These are phyloP conservation scores for Balearica regulorum DNA, from an alignment of 2,797 vertebrate species.

Conservation along the genomic window DNA sequence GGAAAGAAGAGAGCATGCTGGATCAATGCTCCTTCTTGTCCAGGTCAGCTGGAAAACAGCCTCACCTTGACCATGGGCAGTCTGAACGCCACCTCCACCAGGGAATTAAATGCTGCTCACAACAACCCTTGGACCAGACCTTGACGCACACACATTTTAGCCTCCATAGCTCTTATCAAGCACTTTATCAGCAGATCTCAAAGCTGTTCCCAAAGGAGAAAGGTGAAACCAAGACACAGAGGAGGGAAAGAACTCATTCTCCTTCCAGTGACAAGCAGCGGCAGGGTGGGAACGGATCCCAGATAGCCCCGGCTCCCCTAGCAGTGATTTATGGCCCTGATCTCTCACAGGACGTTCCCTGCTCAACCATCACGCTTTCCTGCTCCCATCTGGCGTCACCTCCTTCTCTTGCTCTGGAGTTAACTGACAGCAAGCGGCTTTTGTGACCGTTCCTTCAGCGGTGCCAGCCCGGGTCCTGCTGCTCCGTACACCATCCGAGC, in stretches of 20 bases:
- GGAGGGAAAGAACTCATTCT: background rate
- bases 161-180: background rate
- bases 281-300: background rate
- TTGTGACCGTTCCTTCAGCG: background rate
- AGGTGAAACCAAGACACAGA: background rate
- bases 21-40: background rate
- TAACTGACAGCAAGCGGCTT: background rate
- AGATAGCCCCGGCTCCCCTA: rapidly evolving
- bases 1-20: background rate
- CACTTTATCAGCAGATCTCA: background rate
- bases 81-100: background rate
- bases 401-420: background rate
- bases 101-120: background rate
- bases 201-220: background rate
- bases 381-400: background rate
- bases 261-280: background rate
- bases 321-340: background rate
- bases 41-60: background rate
- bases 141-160: background rate
- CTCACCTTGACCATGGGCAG: background rate
- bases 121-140: slow-evolving; percentile 32
- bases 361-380: background rate
- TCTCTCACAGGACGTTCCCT: background rate
- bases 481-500: rapidly evolving
- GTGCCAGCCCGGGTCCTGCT: background rate